These are phyloP conservation scores for Fukomys damarensis DNA, from an alignment of 2,113 vertebrate species.

Conservation along the genomic window DNA sequence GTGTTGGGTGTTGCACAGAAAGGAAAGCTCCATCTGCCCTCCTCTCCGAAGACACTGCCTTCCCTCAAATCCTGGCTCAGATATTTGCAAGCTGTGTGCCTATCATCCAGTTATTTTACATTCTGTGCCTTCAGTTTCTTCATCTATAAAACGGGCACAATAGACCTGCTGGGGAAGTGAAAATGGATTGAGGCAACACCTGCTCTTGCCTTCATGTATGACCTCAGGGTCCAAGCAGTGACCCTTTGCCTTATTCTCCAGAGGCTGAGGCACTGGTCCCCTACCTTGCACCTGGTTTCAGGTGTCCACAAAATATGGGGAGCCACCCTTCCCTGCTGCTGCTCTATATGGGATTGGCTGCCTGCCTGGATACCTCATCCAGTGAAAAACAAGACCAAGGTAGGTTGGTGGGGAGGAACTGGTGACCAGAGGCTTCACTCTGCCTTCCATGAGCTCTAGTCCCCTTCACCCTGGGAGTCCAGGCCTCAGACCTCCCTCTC, in stretches of 20 bases:
- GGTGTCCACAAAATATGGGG: constrained; percentile 71
- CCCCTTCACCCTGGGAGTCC: not conserved
- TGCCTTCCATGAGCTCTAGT: not conserved
- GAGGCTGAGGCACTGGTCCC: not conserved
- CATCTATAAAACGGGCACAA: not conserved
- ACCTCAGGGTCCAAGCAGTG: not conserved
- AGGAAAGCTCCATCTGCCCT: not conserved
- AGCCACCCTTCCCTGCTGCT: constrained; percentile 72
- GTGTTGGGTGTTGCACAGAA: too few relatives aligned
- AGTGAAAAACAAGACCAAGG: constrained; percentile 53
- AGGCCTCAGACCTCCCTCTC: not conserved
- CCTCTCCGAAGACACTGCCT: not conserved
- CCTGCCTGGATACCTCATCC: constrained; percentile 49
- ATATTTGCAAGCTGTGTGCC: not conserved
- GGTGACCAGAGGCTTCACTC: not conserved
- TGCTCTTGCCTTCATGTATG: not conserved
- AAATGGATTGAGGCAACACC: not conserved
- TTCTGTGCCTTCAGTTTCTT: not conserved
- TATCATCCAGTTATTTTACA: not conserved
- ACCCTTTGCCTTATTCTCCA: not conserved
- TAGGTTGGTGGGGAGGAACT: not conserved
- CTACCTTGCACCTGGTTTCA: constrained; percentile 4
- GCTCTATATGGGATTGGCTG: constrained; percentile 65
- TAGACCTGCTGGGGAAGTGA: not conserved
- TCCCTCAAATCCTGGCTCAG: not conserved